Evolutionary conservation across 2,888 invertebrate species (phyloP).

Genomic region (Drosophila kanekoi): DNA sequence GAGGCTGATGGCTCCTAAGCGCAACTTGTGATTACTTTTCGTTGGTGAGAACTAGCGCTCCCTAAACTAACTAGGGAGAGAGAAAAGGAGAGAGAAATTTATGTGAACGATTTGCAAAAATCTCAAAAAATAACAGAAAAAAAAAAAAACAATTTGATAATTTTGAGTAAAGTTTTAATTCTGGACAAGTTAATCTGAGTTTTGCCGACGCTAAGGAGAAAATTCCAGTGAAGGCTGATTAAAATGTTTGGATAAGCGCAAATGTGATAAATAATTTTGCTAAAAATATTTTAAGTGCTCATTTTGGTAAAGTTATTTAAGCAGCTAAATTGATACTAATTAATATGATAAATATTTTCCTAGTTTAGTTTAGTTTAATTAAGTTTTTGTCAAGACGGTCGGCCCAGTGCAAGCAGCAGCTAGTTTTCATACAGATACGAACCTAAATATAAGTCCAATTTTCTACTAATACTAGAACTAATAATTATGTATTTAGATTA

Average conservation of each 20-base stretch:
- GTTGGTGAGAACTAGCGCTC: constrained; percentile 79
- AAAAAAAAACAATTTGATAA: neutral
- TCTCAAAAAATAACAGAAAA: constrained; percentile 38
- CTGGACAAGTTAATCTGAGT: constrained; percentile 21
- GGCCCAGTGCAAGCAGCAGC: constrained; percentile 66
- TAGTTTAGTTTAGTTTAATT: constrained; percentile 34
- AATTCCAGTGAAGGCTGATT: constrained; percentile 43
- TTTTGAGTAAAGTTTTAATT: constrained; percentile 23
- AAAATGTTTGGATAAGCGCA: constrained; percentile 73
- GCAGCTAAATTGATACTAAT: constrained; percentile 23
- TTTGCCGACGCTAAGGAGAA: constrained; percentile 56
- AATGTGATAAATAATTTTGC: constrained; percentile 77
- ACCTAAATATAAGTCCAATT: constrained; percentile 56
- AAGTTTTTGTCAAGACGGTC: constrained; percentile 47
- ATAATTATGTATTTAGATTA: constrained; percentile 34
- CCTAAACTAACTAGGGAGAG: constrained; percentile 21
- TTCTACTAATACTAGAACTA: constrained; percentile 59
- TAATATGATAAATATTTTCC: constrained; percentile 5
- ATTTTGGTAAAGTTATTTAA: constrained; percentile 64
- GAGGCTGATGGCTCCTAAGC: constrained; percentile 69
- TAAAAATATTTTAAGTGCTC: constrained; percentile 71
- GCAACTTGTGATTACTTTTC: constrained; percentile 77
- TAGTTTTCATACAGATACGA: constrained; percentile 57
- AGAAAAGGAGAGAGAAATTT: constrained; percentile 33
- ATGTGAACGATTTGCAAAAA: constrained; percentile 69